Conservation (phyloP, 2,113 vertebrate genomes). For the Toxotes chatareus region DNA sequence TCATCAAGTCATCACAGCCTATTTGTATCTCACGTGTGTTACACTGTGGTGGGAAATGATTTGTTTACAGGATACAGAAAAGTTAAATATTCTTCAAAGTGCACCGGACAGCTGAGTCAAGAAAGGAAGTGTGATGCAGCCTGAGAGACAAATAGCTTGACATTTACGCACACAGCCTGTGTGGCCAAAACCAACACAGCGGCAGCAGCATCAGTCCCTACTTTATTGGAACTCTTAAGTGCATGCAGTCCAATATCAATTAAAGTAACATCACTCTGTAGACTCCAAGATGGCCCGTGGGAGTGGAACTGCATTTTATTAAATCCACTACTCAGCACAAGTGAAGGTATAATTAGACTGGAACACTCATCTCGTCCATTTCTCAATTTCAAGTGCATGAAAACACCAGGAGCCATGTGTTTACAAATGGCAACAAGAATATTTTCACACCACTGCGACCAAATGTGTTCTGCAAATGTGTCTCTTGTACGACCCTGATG, state of each 20-base stretch:
- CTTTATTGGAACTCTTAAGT: constrained; percentile 28
- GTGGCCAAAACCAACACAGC: constrained; percentile 33
- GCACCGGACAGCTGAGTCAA: constrained; percentile 27
- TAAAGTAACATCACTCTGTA: constrained; percentile 21
- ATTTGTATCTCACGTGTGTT: constrained; percentile 29
- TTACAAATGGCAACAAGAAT: background rate
- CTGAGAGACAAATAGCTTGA: constrained; percentile 33
- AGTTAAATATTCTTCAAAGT: constrained; percentile 51
- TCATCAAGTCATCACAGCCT: constrained; percentile 27
- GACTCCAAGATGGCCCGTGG: constrained; percentile 5
- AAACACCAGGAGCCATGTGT: background rate
- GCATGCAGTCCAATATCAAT: constrained; percentile 22
- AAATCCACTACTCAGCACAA: constrained; percentile 38
- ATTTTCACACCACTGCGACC: background rate
- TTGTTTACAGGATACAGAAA: constrained; percentile 68
- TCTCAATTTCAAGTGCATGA: background rate
- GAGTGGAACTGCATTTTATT: constrained; percentile 33
- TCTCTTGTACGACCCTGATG: constrained; percentile 19
- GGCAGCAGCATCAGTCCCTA: constrained; percentile 8
- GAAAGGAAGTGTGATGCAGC: constrained; percentile 51
- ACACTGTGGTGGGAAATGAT: constrained; percentile 56
- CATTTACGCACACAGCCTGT: constrained; percentile 42
- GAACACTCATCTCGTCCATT: background rate
- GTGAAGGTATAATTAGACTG: constrained; percentile 13
- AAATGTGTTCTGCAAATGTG: constrained; percentile 23